Evolutionary conservation across 1,140 invertebrate genomes (phyloP), one percentile per base, ranked within the genome.

Genomic region (Papilio machaon): DNA sequence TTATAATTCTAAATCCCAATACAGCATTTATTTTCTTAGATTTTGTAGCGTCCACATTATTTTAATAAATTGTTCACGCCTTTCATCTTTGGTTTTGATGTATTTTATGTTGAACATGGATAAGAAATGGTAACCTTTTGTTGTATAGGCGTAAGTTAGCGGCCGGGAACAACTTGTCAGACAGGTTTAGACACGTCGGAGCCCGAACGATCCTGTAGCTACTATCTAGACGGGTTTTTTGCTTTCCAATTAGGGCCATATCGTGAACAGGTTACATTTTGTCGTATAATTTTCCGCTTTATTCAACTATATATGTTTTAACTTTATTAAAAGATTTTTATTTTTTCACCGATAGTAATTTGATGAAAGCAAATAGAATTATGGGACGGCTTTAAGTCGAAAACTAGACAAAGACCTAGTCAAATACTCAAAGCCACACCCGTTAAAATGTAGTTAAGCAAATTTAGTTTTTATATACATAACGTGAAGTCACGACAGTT

Each of bases 111-210:
- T 17, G 52, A 64, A 8, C 30, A 30, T 23, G 58, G 58, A 64
- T 64, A 10, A 30, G 2, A 30, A 64, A 23, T 30, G 8, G 19
- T 19, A 64, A 23, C 58, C 19, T 30, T 64, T 64, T 30, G 19
- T 64, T 38, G 38, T 38, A 38, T 6, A 38, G 8, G 60, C 19
- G 19, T 23, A 84, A 85, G 82, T 83, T 13, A 74, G 17, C 43
- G 75, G 35, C 81, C 73, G 67, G 77, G 64, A 75, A 82, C 84
- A 82, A 84, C 82, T 86, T 83, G 79, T n/a, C 74, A 77, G 82
- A 86, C 88, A 84, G 84, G 88, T 88, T 85, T 58, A 52, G 82
- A 86, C 88, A 85, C 64, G 86, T 85, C 78, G 60, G 73, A 74
- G 75, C 81, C 81, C 49, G 83, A 81, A 78, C 80, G n/a, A 74